phyloP scores from a whole-genome alignment of 2,797 vertebrate genomes.

The Sarcoramphus papa region DNA sequence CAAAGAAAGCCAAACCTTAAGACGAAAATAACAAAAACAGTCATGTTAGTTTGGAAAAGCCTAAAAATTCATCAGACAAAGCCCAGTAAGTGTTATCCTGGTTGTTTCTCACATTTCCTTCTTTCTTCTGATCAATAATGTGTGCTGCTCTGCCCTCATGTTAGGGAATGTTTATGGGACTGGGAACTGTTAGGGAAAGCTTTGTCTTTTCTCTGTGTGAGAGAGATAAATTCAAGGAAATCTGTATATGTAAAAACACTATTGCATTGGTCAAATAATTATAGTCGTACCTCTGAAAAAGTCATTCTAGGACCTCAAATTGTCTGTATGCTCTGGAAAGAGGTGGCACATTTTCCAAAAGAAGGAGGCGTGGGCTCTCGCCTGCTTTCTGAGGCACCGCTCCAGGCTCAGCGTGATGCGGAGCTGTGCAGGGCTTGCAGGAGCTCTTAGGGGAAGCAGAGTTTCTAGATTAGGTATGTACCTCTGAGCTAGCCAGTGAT shows the following conservation, averaged over 20 bases:
- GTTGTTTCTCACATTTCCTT: neutral
- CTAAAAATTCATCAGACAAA: neutral
- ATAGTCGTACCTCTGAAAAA: neutral
- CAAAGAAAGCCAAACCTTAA: neutral
- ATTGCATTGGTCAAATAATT: neutral
- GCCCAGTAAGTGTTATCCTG: neutral
- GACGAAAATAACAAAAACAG: neutral
- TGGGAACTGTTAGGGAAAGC: neutral
- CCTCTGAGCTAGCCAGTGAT: neutral
- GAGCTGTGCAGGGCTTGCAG: neutral
- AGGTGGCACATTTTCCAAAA: neutral
- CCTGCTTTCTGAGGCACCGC: neutral
- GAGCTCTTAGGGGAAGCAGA: neutral
- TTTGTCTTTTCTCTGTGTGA: neutral
- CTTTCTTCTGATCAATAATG: neutral
- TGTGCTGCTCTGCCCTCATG: neutral
- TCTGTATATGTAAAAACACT: neutral
- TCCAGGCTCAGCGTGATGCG: rapidly evolving
- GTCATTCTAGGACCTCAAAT: neutral
- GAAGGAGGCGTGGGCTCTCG: rapidly evolving
- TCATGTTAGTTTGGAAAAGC: neutral
- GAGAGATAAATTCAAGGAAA: neutral
- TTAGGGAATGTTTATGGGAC: neutral
- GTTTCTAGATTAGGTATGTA: neutral
- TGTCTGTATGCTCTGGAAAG: neutral